These are phyloP conservation scores for Dioctria linearis DNA, from an alignment of 2,888 invertebrate genomes.

Conservation along the genomic window DNA sequence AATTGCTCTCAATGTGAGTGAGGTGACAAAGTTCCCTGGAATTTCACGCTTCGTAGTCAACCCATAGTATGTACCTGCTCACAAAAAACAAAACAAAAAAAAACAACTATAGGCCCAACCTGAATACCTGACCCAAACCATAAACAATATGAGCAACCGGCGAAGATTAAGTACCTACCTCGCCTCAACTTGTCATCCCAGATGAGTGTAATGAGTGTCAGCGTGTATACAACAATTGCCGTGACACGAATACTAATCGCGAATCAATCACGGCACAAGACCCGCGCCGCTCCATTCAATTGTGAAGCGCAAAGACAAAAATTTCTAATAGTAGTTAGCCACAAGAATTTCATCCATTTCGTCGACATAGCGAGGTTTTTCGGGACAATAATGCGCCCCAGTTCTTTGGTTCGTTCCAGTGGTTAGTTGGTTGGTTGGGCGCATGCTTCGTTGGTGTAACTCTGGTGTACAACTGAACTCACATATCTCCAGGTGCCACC, in stretches of 20 bases:
- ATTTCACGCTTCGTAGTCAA: not conserved
- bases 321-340: slow-evolving; percentile 13
- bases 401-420: slow-evolving; percentile 9
- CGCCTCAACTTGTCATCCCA: slow-evolving; percentile 14
- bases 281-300: not conserved
- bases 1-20: not conserved
- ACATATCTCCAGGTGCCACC: not conserved
- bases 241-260: slow-evolving; percentile 16
- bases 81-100: not conserved
- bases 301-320: not conserved
- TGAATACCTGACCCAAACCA: slow-evolving; percentile 23
- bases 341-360: slow-evolving; percentile 17
- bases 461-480: slow-evolving; percentile 12
- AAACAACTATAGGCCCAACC: slow-evolving; percentile 7
- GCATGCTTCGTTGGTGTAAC: not conserved
- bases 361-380: not conserved
- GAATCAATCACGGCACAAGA: not conserved
- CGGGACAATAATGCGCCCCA: slow-evolving; percentile 11
- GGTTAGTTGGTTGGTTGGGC: not conserved
- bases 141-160: slow-evolving; percentile 4
- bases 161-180: not conserved
- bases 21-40: slow-evolving; percentile 7
- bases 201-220: slow-evolving; percentile 2
- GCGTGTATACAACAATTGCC: not conserved
- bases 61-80: too few species aligned